Evolutionary conservation across 2,113 vertebrate genomes (phyloP), one percentile per base, ranked within the genome.

Genomic region (Vidua chalybeata): DNA sequence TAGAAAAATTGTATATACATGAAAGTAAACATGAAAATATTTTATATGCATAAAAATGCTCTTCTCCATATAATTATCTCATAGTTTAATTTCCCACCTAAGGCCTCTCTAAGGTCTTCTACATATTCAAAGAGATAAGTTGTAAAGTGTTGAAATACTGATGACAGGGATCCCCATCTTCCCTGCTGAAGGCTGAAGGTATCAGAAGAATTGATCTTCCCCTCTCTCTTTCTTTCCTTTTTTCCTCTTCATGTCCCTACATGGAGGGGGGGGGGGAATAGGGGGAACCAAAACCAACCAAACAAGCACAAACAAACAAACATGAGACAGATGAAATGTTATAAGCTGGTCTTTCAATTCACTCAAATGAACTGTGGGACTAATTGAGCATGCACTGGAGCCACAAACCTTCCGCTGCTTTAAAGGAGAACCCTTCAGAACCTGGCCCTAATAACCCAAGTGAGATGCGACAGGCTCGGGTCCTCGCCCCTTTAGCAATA

Each of bases 171-270:
- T 54, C 15, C n/a, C 11, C 31, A 17, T 43, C 64, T 63, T 67
- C 23, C 18, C 16, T 43, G 30, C 5, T n/a, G n/a, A 87, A 45
- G 7, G n/a, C 30, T 74, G 55, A 80, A 84, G 4, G 0, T 49
- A 30, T 58, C 26, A 74, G 37, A 58, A 9, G 9, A 83, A 11
- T 37, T 66, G 37, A 56, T 35, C 13, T 63, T 63, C 7, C 12
- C 22, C 7, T 59, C n/a, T 41, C 10, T 13, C 4, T 41, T 21
- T 58, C 48, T 84, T 22, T 58, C 15, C 22, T 18, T 33, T 43
- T 11, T 6, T 12, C 3, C 6, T 9, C 19, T 3, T 8, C 24
- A 33, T 1, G 1, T 48, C 9, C 33, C n/a, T 49, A 14, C 28
- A 24, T 23, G 28, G 4, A 1, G 10, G 7, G 10, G 4, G 4